Evolutionary conservation across 2,113 vertebrate species (phyloP).

Genomic region (Colossoma macropomum): DNA sequence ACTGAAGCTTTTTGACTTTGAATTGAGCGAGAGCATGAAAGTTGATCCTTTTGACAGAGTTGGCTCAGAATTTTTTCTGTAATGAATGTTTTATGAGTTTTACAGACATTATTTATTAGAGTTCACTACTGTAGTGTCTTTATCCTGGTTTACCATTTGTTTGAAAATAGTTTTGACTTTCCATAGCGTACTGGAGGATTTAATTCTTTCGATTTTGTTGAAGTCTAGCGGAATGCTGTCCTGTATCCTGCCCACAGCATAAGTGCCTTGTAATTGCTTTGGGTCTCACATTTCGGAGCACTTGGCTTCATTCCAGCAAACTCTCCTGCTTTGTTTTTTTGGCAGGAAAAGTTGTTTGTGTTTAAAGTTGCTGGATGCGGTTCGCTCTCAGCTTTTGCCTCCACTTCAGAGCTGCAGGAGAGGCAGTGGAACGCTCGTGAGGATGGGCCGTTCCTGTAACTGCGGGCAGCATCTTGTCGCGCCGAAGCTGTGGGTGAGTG

Average conservation of each 20-base stretch:
- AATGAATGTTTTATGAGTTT: constrained; percentile 1
- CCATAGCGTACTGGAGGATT: background rate
- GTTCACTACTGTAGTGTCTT: background rate
- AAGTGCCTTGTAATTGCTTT: background rate
- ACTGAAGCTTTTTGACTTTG: background rate
- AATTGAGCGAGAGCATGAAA: background rate
- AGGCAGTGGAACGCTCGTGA: background rate
- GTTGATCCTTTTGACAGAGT: background rate
- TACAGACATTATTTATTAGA: background rate
- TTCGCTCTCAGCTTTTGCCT: background rate
- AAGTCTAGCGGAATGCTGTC: background rate
- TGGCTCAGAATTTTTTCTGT: background rate
- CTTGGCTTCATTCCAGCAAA: background rate
- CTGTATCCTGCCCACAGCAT: background rate
- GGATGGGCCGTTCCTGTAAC: background rate
- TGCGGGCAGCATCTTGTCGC: background rate
- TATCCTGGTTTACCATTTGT: background rate
- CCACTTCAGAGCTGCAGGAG: background rate
- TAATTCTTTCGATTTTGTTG: background rate
- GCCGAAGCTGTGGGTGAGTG: background rate
- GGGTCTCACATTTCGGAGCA: background rate
- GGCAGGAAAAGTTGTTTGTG: background rate
- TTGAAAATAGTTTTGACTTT: background rate
- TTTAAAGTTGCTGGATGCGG: background rate
- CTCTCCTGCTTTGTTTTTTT: background rate